A percentile compares a stretch with the other conserved stretches of the same genome.
phyloP scores from a whole-genome alignment of 2,797 vertebrate species.

The Cirrhinus mrigala region DNA sequence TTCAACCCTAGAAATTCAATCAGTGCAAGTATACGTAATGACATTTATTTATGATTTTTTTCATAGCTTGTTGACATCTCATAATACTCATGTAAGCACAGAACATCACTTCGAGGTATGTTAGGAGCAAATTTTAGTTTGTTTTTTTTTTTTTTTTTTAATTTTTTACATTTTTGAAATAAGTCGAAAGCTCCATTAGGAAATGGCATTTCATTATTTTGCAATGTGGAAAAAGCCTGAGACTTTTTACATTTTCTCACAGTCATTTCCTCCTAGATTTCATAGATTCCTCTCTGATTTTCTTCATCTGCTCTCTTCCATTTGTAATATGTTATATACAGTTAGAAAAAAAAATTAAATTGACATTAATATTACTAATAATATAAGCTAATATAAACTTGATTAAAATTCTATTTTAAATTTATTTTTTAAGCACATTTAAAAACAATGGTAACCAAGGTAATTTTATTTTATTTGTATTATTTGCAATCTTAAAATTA shows the following conservation, averaged over 20 bases:
- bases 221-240: not conserved
- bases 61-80: constrained; percentile 15
- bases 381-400: not conserved
- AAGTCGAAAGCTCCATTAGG: not conserved
- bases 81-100: not conserved
- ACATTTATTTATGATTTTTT: not conserved
- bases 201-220: constrained; percentile 10
- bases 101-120: not conserved
- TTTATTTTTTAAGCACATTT: too few relatives aligned
- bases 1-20: constrained; percentile 18
- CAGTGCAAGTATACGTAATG: not conserved
- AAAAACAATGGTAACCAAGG: too few relatives aligned
- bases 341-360: not conserved
- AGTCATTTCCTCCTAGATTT: not conserved
- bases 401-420: too few relatives aligned
- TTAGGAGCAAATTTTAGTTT: not conserved
- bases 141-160: not conserved
- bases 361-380: not conserved
- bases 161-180: too few relatives aligned
- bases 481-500: not conserved
- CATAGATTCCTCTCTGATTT: not conserved
- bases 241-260: not conserved
- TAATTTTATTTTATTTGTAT: too few relatives aligned
- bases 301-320: not conserved
- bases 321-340: not conserved